phyloP scores from a whole-genome alignment of 2,888 invertebrate species.

The Bembecia ichneumoniformis region DNA sequence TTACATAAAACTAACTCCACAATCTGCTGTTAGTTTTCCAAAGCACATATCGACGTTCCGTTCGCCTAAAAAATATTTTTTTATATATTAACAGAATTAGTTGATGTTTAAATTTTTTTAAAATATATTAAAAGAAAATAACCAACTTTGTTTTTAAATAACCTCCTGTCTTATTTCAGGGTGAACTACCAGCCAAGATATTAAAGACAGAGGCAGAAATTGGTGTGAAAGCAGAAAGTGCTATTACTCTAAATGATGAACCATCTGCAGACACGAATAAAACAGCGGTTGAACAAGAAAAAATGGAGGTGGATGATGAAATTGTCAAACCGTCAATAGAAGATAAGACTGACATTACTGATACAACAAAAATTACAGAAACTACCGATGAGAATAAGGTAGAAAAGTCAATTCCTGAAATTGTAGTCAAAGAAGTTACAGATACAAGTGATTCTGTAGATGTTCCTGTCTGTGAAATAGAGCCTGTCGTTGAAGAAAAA shows the following conservation, averaged over 20 bases:
- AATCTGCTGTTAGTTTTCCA: no score
- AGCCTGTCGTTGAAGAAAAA: slow-evolving; percentile 29
- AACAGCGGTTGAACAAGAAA: slow-evolving; percentile 22
- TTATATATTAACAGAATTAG: no score
- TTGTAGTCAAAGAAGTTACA: slow-evolving; percentile 31
- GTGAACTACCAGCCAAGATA: slow-evolving; percentile 66
- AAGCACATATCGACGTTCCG: no score
- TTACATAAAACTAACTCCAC: no score
- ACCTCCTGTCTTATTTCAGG: slow-evolving; percentile 13
- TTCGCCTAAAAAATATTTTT: no score
- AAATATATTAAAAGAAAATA: neutral
- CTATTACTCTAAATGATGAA: slow-evolving; percentile 16
- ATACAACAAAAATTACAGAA: neutral
- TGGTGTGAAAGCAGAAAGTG: slow-evolving; percentile 33
- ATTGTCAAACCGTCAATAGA: slow-evolving; percentile 11
- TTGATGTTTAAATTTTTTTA: no score
- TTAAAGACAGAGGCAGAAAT: slow-evolving; percentile 59
- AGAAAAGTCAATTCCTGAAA: slow-evolving; percentile 19
- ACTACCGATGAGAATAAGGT: slow-evolving; percentile 18
- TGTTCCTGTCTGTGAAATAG: slow-evolving; percentile 23
- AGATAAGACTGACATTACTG: slow-evolving; percentile 13
- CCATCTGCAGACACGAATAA: slow-evolving; percentile 10
- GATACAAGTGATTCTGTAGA: slow-evolving; percentile 26
- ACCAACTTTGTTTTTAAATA: neutral
- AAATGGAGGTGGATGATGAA: slow-evolving; percentile 41